Base-by-base conservation (phyloP, 2,113 vertebrate genomes). In the Candoia aspera region DNA sequence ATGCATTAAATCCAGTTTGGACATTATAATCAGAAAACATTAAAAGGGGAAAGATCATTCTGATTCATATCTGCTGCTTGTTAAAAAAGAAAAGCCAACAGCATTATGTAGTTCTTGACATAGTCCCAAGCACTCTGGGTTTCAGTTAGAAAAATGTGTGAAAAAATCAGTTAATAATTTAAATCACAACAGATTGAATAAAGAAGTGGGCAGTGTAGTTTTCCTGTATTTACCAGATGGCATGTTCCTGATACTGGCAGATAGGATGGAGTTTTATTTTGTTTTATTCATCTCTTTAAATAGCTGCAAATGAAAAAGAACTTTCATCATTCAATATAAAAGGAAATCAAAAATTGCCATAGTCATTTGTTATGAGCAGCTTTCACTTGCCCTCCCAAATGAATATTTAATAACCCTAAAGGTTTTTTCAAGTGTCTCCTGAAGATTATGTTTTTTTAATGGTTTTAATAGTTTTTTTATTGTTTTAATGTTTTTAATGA, bases 111-210 rank as follows among this genome's bases (percentile, higher is more conserved):
- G 68, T 21, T 79, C 68, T 37, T 79, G 33, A 79, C 33, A 42
- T 73, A 73, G 68, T 79, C 33, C 33, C 73, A 79, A 79, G 33
- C 17, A 42, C 33, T 73, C 68, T 37, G n/a, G 68, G 6, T 73
- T 73, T 73, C 68, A 37, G 68, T 73, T 37, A 73, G n/a, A 73
- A 73, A 73, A 19, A 73, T 37, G 33, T 37, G 68, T 79, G n/a
- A n/a, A n/a, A 15, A 9, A 79, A 79, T 17, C 17, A 21, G 33
- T 79, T 79, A 79, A 79, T 79, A 79, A 79, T 79, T 73, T 79
- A 79, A 79, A 79, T 79, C 73, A 73, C n/a, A 42, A 79, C 73
- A 79, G 33, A 79, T 79, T 79, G 73, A 79, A 79, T 79, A 79
- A 79, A 21, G n/a, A 79, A 79, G 73, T 37, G 73, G 33, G 73